phyloP scores from a whole-genome alignment of 1,140 invertebrate genomes.

The Heliconius congener region DNA sequence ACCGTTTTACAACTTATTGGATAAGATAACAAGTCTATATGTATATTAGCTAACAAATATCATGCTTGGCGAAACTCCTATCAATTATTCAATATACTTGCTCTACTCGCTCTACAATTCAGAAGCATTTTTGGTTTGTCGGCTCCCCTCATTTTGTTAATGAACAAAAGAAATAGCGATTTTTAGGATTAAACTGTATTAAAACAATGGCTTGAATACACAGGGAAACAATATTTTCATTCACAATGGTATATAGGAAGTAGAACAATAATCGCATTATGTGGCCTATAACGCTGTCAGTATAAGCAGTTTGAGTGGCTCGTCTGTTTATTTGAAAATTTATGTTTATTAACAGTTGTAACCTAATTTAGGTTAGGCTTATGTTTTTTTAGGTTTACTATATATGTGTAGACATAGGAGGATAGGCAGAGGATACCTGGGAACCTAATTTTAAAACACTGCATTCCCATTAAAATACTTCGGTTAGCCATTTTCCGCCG shows the following conservation, averaged over 20 bases:
- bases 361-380: background rate
- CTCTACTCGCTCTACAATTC: background rate
- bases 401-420: background rate
- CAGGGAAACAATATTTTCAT: conserved; percentile 44
- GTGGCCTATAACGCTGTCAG: background rate
- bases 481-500: no score
- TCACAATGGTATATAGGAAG: conserved; percentile 43
- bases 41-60: conserved; percentile 9
- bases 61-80: background rate
- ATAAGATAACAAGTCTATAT: conserved; percentile 9
- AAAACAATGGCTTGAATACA: conserved; percentile 32
- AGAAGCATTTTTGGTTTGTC: background rate
- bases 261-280: conserved; percentile 12
- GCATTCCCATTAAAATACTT: no score
- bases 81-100: background rate
- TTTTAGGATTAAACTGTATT: conserved; percentile 3
- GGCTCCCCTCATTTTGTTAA: background rate
- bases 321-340: background rate
- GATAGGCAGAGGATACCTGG: no score
- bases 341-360: background rate
- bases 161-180: conserved; percentile 8
- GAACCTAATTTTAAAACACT: no score
- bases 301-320: background rate
- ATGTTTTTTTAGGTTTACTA: background rate
- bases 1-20: conserved; percentile 10